phyloP scores from a whole-genome alignment of 1,140 invertebrate genomes.

The Hyles vespertilio region DNA sequence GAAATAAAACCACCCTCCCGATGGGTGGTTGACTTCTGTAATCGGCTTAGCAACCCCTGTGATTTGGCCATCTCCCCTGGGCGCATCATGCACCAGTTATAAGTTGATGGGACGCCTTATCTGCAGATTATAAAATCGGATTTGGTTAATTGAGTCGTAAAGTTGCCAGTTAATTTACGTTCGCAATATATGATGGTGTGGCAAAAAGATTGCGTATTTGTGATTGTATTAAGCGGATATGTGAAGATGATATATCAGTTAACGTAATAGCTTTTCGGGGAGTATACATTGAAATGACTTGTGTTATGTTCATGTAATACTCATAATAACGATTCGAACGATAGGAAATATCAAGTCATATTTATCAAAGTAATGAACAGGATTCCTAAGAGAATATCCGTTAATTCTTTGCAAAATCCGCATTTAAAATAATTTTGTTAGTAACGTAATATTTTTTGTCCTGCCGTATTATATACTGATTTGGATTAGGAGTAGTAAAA shows the following conservation, averaged over 20 bases:
- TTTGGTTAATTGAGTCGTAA: constrained; percentile 69
- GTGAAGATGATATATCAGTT: no score
- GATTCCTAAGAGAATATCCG: no score
- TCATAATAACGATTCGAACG: no score
- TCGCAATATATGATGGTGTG: constrained; percentile 11
- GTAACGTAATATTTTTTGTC: no score
- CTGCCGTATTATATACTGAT: no score
- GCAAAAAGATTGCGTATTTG: constrained; percentile 2
- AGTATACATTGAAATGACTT: background rate
- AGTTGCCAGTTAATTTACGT: constrained; percentile 39
- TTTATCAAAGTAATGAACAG: no score
- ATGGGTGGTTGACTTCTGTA: constrained; percentile 60
- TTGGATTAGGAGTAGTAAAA: no score
- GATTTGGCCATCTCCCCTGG: constrained; percentile 46
- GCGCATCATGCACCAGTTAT: constrained; percentile 55
- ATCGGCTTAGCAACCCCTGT: constrained; percentile 64
- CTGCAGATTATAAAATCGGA: constrained; percentile 68
- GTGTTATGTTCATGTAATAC: no score
- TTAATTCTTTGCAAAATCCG: no score
- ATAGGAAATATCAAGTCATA: no score
- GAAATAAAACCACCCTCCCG: constrained; percentile 59
- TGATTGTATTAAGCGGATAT: background rate
- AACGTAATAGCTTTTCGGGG: no score
- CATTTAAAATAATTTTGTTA: no score
- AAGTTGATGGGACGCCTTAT: constrained; percentile 68